phyloP scores from a whole-genome alignment of 37 sponge, comb jelly and placozoan species.

The Sycon ciliatum region DNA sequence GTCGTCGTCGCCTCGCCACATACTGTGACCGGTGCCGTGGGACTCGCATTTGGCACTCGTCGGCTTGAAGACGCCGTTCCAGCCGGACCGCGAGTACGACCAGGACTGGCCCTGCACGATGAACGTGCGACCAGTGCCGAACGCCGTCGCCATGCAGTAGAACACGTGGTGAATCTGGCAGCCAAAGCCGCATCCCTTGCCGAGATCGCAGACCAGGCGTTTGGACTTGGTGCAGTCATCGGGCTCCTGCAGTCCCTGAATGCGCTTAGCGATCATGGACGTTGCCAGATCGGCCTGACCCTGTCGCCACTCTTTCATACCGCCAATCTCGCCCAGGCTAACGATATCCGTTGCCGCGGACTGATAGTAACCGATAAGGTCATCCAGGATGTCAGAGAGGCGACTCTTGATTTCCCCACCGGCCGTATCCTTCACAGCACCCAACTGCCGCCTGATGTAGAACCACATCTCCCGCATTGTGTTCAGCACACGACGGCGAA shows the following conservation, averaged over 20 bases:
- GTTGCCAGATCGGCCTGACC: not conserved
- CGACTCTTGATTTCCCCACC: no score
- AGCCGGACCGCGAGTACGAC: conserved; percentile 5
- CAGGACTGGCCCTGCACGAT: conserved; percentile 25
- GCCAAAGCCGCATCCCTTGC: conserved; percentile 70
- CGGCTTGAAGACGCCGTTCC: conserved; percentile 15
- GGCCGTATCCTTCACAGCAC: no score
- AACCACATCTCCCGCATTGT: no score
- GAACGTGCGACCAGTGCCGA: conserved; percentile 51
- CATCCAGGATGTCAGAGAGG: no score
- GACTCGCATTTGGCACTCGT: no score
- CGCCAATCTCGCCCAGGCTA: no score
- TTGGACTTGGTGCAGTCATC: not conserved
- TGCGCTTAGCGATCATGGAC: not conserved
- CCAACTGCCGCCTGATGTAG: no score
- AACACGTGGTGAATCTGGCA: conserved; percentile 72
- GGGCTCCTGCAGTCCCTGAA: not conserved
- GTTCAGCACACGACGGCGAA: no score
- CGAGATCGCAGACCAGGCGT: conserved; percentile 46
- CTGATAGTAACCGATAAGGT: no score
- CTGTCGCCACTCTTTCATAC: no score
- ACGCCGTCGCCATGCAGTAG: conserved; percentile 65
- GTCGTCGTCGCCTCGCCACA: not conserved
- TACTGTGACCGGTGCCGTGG: no score
- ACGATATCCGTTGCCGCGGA: no score